Evolutionary conservation across 2,113 vertebrate genomes (phyloP), one percentile per base, ranked within the genome.

Genomic region (Colius striatus): DNA sequence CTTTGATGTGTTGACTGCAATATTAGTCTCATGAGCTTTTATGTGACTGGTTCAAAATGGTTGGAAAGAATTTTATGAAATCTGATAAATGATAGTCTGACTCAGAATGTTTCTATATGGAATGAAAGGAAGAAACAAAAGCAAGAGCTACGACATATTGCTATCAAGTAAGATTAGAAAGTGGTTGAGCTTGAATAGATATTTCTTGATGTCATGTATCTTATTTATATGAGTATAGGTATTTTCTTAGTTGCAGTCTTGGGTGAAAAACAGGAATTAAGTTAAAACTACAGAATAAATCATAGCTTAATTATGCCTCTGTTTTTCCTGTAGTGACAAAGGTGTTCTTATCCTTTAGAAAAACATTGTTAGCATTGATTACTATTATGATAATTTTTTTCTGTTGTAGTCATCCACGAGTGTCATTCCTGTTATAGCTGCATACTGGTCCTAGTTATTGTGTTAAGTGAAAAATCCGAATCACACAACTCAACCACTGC

Each of bases 241-340:
- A 47, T 43, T 80, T 87, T 82, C 47, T 91, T 17, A 27, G 26
- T 87, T 85, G 61, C 32, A 26, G 7, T 65, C 13, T 79, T 10
- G 9, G 23, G 25, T 65, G 41, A 87, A 65, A 92, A 84, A 5
- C 6, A 41, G 41, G 72, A 71, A 16, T 71, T 65, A 48, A 11
- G 2, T 41, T 61, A 81, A 89, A 87, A 55, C 11, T 8, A 19
- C 7, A 36, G 27, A 63, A 48, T 54, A 85, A 87, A 71, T 50
- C 0, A 0, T 27, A 30, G 32, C 10, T 30, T 55, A 47, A 67
- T 79, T 58, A 26, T 45, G 16, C 26, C 18, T 6, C 6, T 17
- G 2, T 38, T 87, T 57, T 75, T 90, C 25, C 43, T 4, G 2
- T 53, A 66, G 19, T 23, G 38, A 16, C 29, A 63, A 77, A 82